Conservation (phyloP, 2,113 vertebrate genomes). For the Vimba vimba region DNA sequence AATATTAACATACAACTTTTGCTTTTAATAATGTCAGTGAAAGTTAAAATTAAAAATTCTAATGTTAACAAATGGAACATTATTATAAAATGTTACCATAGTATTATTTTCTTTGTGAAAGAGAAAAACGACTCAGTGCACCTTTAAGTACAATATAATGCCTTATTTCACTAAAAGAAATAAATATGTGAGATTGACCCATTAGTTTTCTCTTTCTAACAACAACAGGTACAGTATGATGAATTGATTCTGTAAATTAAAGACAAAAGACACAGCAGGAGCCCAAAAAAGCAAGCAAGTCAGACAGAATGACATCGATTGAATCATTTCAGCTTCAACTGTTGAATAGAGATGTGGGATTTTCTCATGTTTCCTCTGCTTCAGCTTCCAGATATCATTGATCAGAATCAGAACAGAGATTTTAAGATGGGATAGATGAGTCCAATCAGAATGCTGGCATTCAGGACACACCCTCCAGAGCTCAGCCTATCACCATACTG, state of each 20-base stretch:
- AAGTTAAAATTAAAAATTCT: too few relatives aligned
- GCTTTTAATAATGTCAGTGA: too few relatives aligned
- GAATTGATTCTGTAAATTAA: background rate
- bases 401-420: conserved; percentile 16
- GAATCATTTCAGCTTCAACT: background rate
- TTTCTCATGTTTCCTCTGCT: background rate
- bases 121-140: background rate
- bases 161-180: background rate
- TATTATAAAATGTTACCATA: background rate
- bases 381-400: background rate
- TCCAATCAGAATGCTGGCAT: conserved; percentile 51
- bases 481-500: conserved; percentile 71
- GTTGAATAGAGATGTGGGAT: background rate
- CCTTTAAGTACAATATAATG: background rate
- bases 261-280: background rate
- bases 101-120: background rate
- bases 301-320: background rate
- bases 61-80: background rate
- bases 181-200: background rate
- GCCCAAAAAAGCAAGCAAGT: background rate
- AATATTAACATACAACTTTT: too few relatives aligned
- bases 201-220: background rate
- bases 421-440: conserved; percentile 36
- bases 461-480: conserved; percentile 52
- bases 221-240: too few relatives aligned